phyloP scores from a whole-genome alignment of 2,797 vertebrate genomes.

The Anomalospiza imberbis region DNA sequence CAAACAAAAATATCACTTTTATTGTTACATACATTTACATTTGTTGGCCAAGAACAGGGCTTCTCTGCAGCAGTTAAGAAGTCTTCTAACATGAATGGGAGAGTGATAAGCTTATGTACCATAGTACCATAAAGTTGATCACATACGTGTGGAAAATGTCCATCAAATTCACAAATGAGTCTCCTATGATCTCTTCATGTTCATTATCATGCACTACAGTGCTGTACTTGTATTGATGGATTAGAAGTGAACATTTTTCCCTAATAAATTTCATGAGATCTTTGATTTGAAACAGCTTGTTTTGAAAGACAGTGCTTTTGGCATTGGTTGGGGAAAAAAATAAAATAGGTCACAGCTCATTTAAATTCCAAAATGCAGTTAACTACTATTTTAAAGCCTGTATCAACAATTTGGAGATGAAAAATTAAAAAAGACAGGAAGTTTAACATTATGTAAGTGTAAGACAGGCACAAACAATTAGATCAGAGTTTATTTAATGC shows the following conservation, averaged over 20 bases:
- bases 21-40: background rate
- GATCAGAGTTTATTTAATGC: background rate
- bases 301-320: slow-evolving; percentile 11
- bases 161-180: background rate
- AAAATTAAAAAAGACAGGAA: background rate
- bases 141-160: rapidly evolving
- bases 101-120: background rate
- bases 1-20: background rate
- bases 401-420: slow-evolving; percentile 31
- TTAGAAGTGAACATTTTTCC: background rate
- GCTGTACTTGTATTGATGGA: background rate
- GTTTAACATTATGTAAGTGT: background rate
- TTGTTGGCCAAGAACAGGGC: background rate
- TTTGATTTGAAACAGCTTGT: background rate
- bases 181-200: background rate
- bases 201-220: background rate
- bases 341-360: slow-evolving; percentile 31
- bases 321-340: background rate
- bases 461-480: background rate
- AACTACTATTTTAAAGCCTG: slow-evolving; percentile 31
- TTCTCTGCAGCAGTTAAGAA: background rate
- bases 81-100: background rate
- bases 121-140: background rate
- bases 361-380: slow-evolving; percentile 29
- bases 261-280: background rate